phyloP scores from a whole-genome alignment of 2,797 vertebrate genomes.

The Neomorphus geoffroyi region DNA sequence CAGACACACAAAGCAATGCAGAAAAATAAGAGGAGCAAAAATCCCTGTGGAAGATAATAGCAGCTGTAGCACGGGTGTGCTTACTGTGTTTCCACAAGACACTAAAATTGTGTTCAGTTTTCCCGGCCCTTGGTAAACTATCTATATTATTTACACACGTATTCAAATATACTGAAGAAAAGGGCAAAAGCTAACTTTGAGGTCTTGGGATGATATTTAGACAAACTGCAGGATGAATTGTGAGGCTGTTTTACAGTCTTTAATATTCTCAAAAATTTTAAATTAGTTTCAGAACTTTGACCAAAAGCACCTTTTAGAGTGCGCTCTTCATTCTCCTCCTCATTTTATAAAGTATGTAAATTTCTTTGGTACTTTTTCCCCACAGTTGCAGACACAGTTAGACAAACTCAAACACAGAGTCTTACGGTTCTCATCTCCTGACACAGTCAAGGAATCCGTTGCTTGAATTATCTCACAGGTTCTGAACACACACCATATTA shows the following conservation, averaged over 20 bases:
- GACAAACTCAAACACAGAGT: not conserved
- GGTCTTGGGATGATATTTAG: not conserved
- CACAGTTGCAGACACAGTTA: not conserved
- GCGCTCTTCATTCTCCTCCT: not conserved
- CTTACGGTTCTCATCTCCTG: not conserved
- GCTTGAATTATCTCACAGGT: not conserved
- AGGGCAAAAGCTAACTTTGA: not conserved
- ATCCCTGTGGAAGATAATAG: not conserved
- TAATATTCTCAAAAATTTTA: not conserved
- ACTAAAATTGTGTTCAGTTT: not conserved
- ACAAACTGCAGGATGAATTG: not conserved
- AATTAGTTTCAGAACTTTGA: not conserved
- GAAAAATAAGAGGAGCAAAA: not conserved
- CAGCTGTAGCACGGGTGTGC: not conserved
- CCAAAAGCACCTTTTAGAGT: not conserved
- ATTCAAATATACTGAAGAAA: not conserved
- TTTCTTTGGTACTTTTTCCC: not conserved
- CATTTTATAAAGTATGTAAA: not conserved
- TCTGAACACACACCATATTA: not conserved
- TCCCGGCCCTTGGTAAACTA: not conserved
- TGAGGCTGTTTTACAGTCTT: not conserved
- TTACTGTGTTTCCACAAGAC: not conserved
- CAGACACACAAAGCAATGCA: not conserved
- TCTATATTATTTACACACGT: not conserved
- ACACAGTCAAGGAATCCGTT: not conserved